Evolutionary conservation across 2,888 invertebrate genomes (phyloP), one percentile per base, ranked within the genome.

Genomic region (Rhyacophila evoluta): DNA sequence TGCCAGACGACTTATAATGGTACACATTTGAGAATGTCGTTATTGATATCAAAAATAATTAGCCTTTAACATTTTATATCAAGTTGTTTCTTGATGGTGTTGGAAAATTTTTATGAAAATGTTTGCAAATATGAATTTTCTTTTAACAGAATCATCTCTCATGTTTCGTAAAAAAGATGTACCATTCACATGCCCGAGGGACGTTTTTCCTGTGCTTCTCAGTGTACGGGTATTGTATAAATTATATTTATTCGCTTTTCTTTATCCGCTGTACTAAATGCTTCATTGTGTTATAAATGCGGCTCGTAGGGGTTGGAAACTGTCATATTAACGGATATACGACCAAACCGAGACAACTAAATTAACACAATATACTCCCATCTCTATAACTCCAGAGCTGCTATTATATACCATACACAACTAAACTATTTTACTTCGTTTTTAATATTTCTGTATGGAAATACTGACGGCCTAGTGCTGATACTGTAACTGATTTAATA

Each of bases 211-310:
- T 6, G 55, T 25, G 25, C 15, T 15, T 15, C 5, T 2, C n/a
- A 38, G 38, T 41, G 41, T 15, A 6, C n/a, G 15, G 55, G 55
- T 19, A 55, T 55, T 55, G 55, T 55, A 55, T 25, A 41, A 78
- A 78, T 78, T 75, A 73, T 77, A 78, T 78, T 78, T 78, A 78
- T 73, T 70, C 73, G 71, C 27, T 78, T 81, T 81, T 55, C 75
- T 78, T 79, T 79, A 71, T 29, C 74, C 29, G 70, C 39, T 36
- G 72, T 55, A 72, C 67, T 79, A 75, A 55, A 71, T 71, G 74
- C 77, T 77, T 73, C 77, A 80, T 80, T 80, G 80, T 80, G 71
- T 77, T 76, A 68, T 72, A 12, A 55, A 72, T 67, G 70, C 28
- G 78, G 29, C 75, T 67, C 70, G 39, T 69, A 70, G 75, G 75